Percentiles rank a stretch among this genome's conserved stretches.
phyloP scores from a whole-genome alignment of 2,888 invertebrate genomes.

The Smittia aterrima region DNA sequence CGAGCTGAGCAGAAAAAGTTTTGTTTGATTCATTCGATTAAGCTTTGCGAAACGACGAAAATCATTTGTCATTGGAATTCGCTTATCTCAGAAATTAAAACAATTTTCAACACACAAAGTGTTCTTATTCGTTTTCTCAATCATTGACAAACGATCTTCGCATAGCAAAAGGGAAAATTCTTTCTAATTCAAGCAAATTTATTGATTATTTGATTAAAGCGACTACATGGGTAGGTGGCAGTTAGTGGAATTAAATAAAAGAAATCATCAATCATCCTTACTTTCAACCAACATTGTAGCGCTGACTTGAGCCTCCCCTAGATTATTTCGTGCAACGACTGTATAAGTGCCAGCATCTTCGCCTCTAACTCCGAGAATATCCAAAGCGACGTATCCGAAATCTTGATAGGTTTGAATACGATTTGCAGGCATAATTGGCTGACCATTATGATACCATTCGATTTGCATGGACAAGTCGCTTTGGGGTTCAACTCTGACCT shows the following conservation, averaged over 20 bases:
- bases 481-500: conserved; percentile 91
- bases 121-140: too few relatives aligned
- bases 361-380: conserved; percentile 86
- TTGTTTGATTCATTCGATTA: neutral
- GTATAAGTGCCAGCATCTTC: conserved; percentile 94
- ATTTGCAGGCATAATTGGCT: conserved; percentile 82
- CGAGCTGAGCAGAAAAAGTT: conserved; percentile 63
- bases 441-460: conserved; percentile 97
- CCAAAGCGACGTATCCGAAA: conserved; percentile 95
- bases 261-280: conserved; percentile 57
- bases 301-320: conserved; percentile 83
- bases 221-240: neutral
- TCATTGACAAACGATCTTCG: too few relatives aligned
- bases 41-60: neutral
- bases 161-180: neutral
- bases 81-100: too few relatives aligned
- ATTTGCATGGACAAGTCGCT: conserved; percentile 89
- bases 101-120: too few relatives aligned
- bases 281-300: conserved; percentile 86
- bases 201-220: conserved; percentile 11
- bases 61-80: neutral
- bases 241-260: conserved; percentile 11
- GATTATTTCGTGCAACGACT: conserved; percentile 84
- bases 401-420: conserved; percentile 93
- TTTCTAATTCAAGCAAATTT: neutral